A percentile compares a stretch with the other conserved stretches of the same genome.
Conservation (phyloP, 2,797 vertebrate species). For the Myripristis jacobus region DNA sequence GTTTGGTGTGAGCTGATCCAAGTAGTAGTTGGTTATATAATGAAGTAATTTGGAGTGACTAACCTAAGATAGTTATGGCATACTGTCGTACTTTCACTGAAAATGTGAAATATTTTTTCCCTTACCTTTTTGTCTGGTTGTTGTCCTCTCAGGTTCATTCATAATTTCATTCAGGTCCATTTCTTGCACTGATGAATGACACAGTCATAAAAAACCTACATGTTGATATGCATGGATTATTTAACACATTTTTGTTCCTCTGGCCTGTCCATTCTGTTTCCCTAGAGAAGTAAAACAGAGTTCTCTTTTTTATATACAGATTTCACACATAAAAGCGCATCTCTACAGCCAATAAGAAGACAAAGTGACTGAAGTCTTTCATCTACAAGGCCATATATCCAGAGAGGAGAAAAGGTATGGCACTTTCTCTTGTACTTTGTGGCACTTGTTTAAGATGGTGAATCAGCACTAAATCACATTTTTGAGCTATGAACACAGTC, state of each 20-base stretch:
- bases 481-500: too few species aligned
- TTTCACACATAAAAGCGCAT: conserved; percentile 39
- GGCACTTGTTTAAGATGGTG: not conserved
- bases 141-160: conserved; percentile 24
- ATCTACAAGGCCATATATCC: conserved; percentile 26
- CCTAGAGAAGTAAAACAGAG: conserved; percentile 40
- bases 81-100: not conserved
- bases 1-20: too few species aligned
- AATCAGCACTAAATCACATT: too few species aligned
- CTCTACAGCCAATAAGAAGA: conserved; percentile 6
- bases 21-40: too few species aligned
- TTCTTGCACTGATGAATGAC: conserved; percentile 41
- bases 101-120: not conserved
- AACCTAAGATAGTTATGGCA: too few species aligned
- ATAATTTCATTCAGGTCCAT: conserved; percentile 53
- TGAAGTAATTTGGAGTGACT: too few species aligned
- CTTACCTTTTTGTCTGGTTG: not conserved
- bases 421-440: not conserved
- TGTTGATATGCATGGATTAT: conserved; percentile 20
- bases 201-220: not conserved
- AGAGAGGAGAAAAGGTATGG: conserved; percentile 67
- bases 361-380: not conserved
- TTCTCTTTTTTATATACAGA: conserved; percentile 60
- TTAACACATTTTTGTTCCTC: too few species aligned
- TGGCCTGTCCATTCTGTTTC: too few species aligned